Percentiles rank a stretch among this genome's conserved stretches.
phyloP scores from a whole-genome alignment of 2,113 vertebrate species.

The Daubentonia madagascariensis region DNA sequence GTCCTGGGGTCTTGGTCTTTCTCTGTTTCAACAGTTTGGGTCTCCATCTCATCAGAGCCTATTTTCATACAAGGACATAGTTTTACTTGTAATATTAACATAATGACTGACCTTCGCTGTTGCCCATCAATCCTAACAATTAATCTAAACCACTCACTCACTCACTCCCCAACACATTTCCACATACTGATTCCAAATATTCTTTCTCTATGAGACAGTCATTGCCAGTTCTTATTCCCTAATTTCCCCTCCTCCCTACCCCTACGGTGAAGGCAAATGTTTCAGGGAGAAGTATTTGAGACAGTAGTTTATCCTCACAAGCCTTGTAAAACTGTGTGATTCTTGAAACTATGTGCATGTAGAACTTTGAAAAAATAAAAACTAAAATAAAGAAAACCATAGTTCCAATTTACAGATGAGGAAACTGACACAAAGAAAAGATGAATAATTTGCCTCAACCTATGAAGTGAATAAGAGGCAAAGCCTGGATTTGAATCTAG shows the following conservation, averaged over 20 bases:
- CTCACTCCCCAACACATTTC: background rate
- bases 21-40: conserved; percentile 74
- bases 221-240: background rate
- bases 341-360: background rate
- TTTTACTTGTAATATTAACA: background rate
- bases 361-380: background rate
- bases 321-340: background rate
- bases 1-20: conserved; percentile 72
- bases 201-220: background rate
- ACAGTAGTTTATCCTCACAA: background rate
- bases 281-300: background rate
- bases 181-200: background rate
- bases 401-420: background rate
- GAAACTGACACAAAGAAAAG: background rate
- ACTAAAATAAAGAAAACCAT: background rate
- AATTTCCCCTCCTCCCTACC: background rate
- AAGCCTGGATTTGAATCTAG: background rate
- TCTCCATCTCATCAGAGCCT: conserved; percentile 84
- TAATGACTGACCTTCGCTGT: background rate
- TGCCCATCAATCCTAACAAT: background rate
- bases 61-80: conserved; percentile 26
- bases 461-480: background rate
- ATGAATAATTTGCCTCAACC: background rate
- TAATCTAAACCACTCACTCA: background rate
- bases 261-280: background rate